A percentile compares a stretch with the other conserved stretches of the same genome.
These are phyloP conservation scores for Erpetoichthys calabaricus DNA, from an alignment of 2,797 vertebrate species.

Conservation along the genomic window DNA sequence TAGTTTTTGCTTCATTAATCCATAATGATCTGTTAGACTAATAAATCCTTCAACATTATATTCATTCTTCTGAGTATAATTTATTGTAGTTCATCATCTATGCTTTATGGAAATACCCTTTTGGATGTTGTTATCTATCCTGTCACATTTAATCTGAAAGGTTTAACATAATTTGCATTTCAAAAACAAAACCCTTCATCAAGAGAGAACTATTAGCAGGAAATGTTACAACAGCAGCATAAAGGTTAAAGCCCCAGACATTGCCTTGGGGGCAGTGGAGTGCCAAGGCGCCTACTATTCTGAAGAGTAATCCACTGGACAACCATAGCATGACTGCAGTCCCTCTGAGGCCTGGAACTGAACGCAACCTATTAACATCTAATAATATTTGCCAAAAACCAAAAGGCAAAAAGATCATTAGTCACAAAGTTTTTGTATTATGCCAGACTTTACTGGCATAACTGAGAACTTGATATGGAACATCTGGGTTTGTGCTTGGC, in stretches of 20 bases:
- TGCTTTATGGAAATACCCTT: too few species aligned
- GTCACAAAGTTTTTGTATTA: conserved; percentile 44
- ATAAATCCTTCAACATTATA: too few species aligned
- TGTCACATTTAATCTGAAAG: neutral
- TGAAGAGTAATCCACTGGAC: conserved; percentile 38
- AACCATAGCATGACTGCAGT: conserved; percentile 32
- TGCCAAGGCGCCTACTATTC: conserved; percentile 39
- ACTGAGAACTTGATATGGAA: conserved; percentile 55
- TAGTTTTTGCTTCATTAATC: too few species aligned
- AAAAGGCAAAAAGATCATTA: conserved; percentile 43
- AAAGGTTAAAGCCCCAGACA: conserved; percentile 28
- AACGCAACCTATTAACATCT: conserved; percentile 52
- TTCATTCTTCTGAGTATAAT: too few species aligned
- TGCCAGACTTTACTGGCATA: conserved; percentile 61
- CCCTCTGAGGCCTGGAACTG: conserved; percentile 30
- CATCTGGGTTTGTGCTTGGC: conserved; percentile 50
- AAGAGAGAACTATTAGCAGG: conserved; percentile 29
- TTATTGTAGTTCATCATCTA: too few species aligned
- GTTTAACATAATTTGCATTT: conserved; percentile 6
- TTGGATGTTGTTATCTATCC: conserved; percentile 4
- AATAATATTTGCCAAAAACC: conserved; percentile 54
- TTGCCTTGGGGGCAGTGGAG: conserved; percentile 30
- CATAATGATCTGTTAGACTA: too few species aligned
- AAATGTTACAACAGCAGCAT: conserved; percentile 23
- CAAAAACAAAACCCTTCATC: conserved; percentile 14